Evolutionary conservation across 2,113 vertebrate genomes (phyloP).

Genomic region (Melierax canorus): DNA sequence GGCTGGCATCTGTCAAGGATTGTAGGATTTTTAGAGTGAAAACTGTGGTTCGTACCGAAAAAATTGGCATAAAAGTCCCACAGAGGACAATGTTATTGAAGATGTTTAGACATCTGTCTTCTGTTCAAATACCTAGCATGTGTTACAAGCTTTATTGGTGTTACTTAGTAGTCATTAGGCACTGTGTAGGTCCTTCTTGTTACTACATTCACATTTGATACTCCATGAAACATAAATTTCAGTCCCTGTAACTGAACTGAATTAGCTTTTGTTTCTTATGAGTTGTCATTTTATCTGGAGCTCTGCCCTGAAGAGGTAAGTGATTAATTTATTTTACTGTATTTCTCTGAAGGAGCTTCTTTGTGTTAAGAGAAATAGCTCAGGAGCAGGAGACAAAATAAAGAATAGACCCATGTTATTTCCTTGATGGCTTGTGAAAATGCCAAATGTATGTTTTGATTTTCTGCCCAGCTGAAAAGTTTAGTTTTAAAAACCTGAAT

Average conservation of each 20-base stretch:
- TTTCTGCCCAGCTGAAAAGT: constrained; percentile 62
- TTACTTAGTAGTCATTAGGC: neutral
- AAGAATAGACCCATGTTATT: constrained; percentile 5
- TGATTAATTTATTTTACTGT: neutral
- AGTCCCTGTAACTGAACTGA: neutral
- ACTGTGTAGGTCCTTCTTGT: neutral
- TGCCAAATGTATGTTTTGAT: constrained; percentile 44
- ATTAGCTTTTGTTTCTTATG: neutral
- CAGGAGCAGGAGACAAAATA: neutral
- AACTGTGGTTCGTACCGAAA: neutral
- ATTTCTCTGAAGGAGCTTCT: neutral
- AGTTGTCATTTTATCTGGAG: neutral
- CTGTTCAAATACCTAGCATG: neutral
- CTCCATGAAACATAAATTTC: neutral
- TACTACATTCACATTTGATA: neutral
- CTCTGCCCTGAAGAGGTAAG: neutral
- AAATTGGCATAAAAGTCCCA: neutral
- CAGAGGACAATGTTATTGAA: neutral
- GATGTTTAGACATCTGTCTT: neutral
- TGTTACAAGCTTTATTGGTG: neutral
- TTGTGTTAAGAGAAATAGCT: neutral
- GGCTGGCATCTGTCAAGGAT: neutral
- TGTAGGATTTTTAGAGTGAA: neutral
- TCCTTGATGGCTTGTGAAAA: constrained; percentile 39
- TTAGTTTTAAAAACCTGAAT: constrained; percentile 42